Conservation (phyloP, 2,888 invertebrate species). For the Euspilapteryx auroguttella region DNA sequence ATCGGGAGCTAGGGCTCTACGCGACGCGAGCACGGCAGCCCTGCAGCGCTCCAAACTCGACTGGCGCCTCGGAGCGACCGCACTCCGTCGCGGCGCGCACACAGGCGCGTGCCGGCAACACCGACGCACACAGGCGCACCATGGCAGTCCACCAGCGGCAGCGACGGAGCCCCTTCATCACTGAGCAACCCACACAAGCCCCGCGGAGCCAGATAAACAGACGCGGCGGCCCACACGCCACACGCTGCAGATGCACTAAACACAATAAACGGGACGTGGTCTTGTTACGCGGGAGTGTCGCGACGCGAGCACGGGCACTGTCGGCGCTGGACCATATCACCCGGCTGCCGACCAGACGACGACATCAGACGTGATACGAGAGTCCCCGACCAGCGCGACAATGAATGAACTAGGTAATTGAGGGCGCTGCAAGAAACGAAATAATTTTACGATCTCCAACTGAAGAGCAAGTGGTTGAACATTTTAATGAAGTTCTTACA, state of each 20-base stretch:
- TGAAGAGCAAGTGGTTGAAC: no score
- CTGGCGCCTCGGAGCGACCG: constrained; percentile 37
- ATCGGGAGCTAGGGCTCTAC: constrained; percentile 41
- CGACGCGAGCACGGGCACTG: no score
- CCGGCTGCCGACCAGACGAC: no score
- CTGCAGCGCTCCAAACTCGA: constrained; percentile 42
- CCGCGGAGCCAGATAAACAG: constrained; percentile 41
- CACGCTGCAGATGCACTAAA: constrained; percentile 37
- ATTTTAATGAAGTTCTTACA: no score
- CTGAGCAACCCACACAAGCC: constrained; percentile 16
- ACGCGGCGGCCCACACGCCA: constrained; percentile 33
- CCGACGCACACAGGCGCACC: constrained; percentile 18
- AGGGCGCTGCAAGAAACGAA: constrained; percentile 13
- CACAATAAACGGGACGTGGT: constrained; percentile 9
- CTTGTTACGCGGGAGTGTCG: no score
- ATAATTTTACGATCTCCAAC: constrained; percentile 11
- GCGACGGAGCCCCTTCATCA: constrained; percentile 3
- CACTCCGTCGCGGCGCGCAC: constrained; percentile 16
- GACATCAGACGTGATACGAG: constrained; percentile 22
- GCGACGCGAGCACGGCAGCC: constrained; percentile 37
- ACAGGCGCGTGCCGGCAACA: constrained; percentile 25
- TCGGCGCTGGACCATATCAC: no score
- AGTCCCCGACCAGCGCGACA: constrained; percentile 14
- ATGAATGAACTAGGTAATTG: constrained; percentile 24
- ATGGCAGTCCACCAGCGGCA: constrained; percentile 12